phyloP scores from a whole-genome alignment of 2,888 invertebrate species.

The Acleris cristana region DNA sequence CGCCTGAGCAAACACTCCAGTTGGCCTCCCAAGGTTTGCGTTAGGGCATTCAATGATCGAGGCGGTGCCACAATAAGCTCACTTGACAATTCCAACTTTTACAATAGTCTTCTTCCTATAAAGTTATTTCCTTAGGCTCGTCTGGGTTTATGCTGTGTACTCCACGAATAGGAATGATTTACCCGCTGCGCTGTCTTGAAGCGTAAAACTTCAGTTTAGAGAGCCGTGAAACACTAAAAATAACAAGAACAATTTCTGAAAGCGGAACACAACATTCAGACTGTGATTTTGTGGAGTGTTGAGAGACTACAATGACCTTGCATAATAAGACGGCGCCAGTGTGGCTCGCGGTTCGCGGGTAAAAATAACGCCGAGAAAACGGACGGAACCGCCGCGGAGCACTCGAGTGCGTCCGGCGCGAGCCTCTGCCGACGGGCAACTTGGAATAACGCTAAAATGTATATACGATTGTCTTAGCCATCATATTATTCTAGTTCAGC shows the following conservation, averaged over 20 bases:
- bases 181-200: too few relatives aligned
- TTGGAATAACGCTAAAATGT: too few relatives aligned
- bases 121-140: background rate
- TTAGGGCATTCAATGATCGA: slow-evolving; percentile 29
- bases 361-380: slow-evolving; percentile 42
- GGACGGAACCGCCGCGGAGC: slow-evolving; percentile 28
- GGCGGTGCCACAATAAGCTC: slow-evolving; percentile 26
- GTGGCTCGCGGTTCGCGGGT: slow-evolving; percentile 42
- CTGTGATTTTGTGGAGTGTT: slow-evolving; percentile 53
- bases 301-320: slow-evolving; percentile 58
- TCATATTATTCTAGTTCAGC: too few relatives aligned
- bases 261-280: slow-evolving; percentile 48
- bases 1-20: slow-evolving; percentile 24
- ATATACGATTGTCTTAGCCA: too few relatives aligned
- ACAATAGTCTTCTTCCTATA: background rate
- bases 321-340: slow-evolving; percentile 60
- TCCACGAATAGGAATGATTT: background rate
- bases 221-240: slow-evolving; percentile 20
- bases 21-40: slow-evolving; percentile 27
- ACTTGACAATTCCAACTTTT: slow-evolving; percentile 10
- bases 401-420: slow-evolving; percentile 20
- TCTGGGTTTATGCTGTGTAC: background rate
- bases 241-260: slow-evolving; percentile 40
- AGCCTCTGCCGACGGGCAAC: background rate
- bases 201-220: too few relatives aligned